phyloP scores from a whole-genome alignment of 2,888 invertebrate species.

The Thecocarcelia acutangulata region DNA sequence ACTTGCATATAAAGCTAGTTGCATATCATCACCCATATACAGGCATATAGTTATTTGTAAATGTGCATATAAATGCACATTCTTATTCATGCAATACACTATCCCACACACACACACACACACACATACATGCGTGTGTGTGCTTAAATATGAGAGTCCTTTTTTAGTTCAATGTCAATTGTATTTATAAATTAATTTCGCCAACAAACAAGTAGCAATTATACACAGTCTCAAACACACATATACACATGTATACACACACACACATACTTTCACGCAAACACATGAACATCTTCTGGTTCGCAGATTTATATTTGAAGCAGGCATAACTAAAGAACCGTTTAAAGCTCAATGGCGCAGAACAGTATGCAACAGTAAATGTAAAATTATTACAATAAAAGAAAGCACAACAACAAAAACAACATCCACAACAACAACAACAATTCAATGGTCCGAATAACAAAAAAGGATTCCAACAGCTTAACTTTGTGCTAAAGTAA shows the following conservation, averaged over 20 bases:
- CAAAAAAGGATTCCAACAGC: slow-evolving; percentile 48
- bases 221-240: slow-evolving; percentile 7
- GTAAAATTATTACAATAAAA: slow-evolving; percentile 37
- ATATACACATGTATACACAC: background rate
- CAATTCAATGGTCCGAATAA: slow-evolving; percentile 21
- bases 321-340: slow-evolving; percentile 45
- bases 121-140: too few species aligned
- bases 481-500: slow-evolving; percentile 56
- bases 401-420: background rate
- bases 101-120: background rate
- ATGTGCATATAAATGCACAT: background rate
- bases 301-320: slow-evolving; percentile 21
- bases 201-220: slow-evolving; percentile 48
- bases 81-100: background rate
- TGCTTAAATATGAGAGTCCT: background rate
- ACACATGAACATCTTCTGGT: background rate
- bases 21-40: background rate
- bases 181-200: slow-evolving; percentile 71
- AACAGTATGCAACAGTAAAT: slow-evolving; percentile 58
- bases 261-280: background rate
- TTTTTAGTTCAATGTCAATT: slow-evolving; percentile 67
- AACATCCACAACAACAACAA: background rate
- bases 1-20: background rate
- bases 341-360: slow-evolving; percentile 66
- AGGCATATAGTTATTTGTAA: background rate